A percentile compares a stretch with the other conserved stretches of the same genome.
phyloP scores from a whole-genome alignment of 2,888 invertebrate genomes.

The Xanthostigma xanthostigma region DNA sequence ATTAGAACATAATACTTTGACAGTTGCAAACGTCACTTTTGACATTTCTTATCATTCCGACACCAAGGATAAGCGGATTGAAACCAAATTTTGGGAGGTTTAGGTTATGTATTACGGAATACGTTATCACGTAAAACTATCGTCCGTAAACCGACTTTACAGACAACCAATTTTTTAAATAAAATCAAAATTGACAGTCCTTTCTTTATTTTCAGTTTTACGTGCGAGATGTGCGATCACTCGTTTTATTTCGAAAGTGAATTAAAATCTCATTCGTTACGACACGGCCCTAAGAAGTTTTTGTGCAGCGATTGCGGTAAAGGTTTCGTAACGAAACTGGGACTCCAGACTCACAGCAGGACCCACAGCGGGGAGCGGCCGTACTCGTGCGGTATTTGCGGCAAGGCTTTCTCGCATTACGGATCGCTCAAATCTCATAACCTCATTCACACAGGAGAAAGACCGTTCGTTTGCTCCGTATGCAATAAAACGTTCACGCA shows the following conservation, averaged over 20 bases:
- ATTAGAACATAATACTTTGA: too few relatives aligned
- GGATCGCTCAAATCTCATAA: not conserved
- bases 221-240: slow-evolving; percentile 9
- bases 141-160: too few relatives aligned
- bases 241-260: slow-evolving; percentile 6
- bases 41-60: too few relatives aligned
- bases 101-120: too few relatives aligned
- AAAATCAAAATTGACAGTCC: not conserved
- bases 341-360: slow-evolving; percentile 6
- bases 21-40: too few relatives aligned
- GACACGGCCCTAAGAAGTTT: slow-evolving; percentile 9
- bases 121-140: too few relatives aligned
- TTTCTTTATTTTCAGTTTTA: not conserved
- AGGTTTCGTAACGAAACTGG: slow-evolving; percentile 8
- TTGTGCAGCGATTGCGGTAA: slow-evolving; percentile 12
- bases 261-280: slow-evolving; percentile 5
- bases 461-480: not conserved
- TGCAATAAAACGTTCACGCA: slow-evolving; percentile 2
- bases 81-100: too few relatives aligned
- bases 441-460: slow-evolving; percentile 1
- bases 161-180: too few relatives aligned
- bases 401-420: not conserved
- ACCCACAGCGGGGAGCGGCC: slow-evolving; percentile 21
- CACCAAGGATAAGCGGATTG: too few relatives aligned
- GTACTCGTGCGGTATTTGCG: not conserved